Evolutionary conservation across 2,797 vertebrate genomes (phyloP).

Genomic region (Labeo calbasu): DNA sequence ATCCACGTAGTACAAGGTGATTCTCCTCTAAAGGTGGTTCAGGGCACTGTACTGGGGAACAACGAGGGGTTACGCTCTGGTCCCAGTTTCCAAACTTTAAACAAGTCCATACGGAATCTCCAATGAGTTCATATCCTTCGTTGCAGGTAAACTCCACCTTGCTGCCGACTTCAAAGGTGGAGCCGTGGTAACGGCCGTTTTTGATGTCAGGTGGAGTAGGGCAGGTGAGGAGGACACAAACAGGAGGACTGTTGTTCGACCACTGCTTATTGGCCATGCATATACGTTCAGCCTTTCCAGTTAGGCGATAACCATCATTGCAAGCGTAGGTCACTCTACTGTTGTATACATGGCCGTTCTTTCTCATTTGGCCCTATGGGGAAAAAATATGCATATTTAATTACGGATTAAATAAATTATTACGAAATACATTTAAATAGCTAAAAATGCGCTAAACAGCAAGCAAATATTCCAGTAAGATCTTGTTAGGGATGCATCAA

Average conservation of each 20-base stretch:
- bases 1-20: slow-evolving; percentile 85
- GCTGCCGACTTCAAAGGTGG: slow-evolving; percentile 86
- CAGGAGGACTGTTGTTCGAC: slow-evolving; percentile 84
- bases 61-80: slow-evolving; percentile 81
- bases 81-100: slow-evolving; percentile 91
- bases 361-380: slow-evolving; percentile 58
- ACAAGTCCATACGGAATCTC: slow-evolving; percentile 90
- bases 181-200: slow-evolving; percentile 83
- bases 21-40: slow-evolving; percentile 91
- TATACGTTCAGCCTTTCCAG: slow-evolving; percentile 81
- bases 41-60: slow-evolving; percentile 89
- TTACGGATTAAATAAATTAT: neutral
- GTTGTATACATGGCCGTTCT: slow-evolving; percentile 83
- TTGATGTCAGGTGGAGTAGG: slow-evolving; percentile 83
- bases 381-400: slow-evolving; percentile 37
- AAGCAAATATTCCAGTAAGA: too few species aligned
- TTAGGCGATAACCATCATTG: slow-evolving; percentile 83
- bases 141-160: slow-evolving; percentile 89
- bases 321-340: slow-evolving; percentile 86
- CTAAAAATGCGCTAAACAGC: too few species aligned
- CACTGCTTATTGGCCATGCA: slow-evolving; percentile 95
- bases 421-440: neutral
- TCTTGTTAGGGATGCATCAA: neutral
- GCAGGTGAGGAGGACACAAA: slow-evolving; percentile 88
- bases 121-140: slow-evolving; percentile 89